Base-by-base conservation (phyloP, 2,888 invertebrate genomes). In the Dichetophora obliterata region DNA sequence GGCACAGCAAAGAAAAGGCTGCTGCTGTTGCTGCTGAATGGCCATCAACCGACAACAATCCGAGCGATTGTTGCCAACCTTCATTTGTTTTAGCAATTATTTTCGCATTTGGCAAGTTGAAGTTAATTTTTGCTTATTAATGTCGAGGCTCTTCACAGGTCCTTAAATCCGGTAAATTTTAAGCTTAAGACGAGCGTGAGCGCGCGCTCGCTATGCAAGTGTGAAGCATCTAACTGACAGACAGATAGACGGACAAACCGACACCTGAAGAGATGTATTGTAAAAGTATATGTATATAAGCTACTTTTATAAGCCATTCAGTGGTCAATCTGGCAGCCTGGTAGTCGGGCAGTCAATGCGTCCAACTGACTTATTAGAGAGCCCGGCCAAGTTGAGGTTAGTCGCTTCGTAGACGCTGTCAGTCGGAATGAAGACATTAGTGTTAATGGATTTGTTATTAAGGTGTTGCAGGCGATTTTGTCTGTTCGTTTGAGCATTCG, bases 391-490 rank as follows among this genome's bases (percentile, higher is more conserved):
- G 52, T 31, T 14, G 54, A 54, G 72, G 72, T 19, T 61, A n/a
- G 72, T 37, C 43, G 34, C 57, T 57, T 27, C 54, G 72, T 19
- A 19, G 63, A 73, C 54, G 24, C 89, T 87, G 89, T 86, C 89
- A 87, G 86, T 85, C 84, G 85, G 86, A 87, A 89, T 89, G 88
- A 89, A 89, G 89, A 89, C 88, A 89, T 89, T 89, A 88, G 85
- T 84, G 84, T 86, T 89, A 89, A 89, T 89, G 87, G 87, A 89
- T 87, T 87, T 89, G 88, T 89, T 88, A 89, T 88, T 87, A 88
- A 88, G 86, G 84, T 85, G 82, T 82, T 82, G 78, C 82, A 81
- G 80, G 80, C 81, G 81, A 83, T 84, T 81, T 81, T 34, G 59
- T 73, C 72, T 61, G 66, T 54, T 19, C n/a, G 37, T 52, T 37